Base-by-base conservation (phyloP, 92 coral and sea anemone genomes). In the Desmophyllum pertusum region DNA sequence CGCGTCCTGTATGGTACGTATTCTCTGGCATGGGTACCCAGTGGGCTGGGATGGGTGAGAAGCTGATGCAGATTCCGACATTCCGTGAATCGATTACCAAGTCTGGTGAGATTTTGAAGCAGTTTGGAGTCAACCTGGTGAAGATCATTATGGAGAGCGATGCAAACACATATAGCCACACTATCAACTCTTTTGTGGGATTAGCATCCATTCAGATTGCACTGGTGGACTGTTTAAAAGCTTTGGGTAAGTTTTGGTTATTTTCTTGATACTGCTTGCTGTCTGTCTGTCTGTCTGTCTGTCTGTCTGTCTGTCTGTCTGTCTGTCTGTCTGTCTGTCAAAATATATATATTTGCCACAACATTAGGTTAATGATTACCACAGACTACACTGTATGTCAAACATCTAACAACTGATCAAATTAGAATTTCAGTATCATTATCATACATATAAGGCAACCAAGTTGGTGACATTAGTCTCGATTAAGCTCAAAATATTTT, bases 11-110 rank as follows among this genome's bases (percentile, higher is more conserved):
- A 3, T 93, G 96, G 96, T 93, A 84, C 72, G 92, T 93, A 36
- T 90, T 91, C 84, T 93, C 96, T 23, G 96, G 96, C 29, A 93
- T 93, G 96, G 96, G 96, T 17, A 93, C 94, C 9, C 96, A 93
- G 64, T 93, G 96, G 96, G 69, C 86, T 25, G 96, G 96, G 64
- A 93, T 93, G 96, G 96, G 96, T 30, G 77, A 93, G 79, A 83
- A 70, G 76, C 35, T 93, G 83, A 93, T 93, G 92, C 84, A 90
- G 75, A 81, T 93, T 40, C 92, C 94, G 15, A 65, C 52, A n/a
- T 93, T 93, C 84, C 78, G 57, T 46, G 81, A 90, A 42, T 93
- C 96, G 0, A 82, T 93, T 39, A 30, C 48, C 36, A 93, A 83
- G 72, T 81, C 96, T 1, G 71, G 86, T 38, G 89, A 90, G 73